A percentile compares a stretch with the other conserved stretches of the same genome.
Evolutionary conservation across 2,113 vertebrate genomes (phyloP).

Genomic region (Lutjanus erythropterus): DNA sequence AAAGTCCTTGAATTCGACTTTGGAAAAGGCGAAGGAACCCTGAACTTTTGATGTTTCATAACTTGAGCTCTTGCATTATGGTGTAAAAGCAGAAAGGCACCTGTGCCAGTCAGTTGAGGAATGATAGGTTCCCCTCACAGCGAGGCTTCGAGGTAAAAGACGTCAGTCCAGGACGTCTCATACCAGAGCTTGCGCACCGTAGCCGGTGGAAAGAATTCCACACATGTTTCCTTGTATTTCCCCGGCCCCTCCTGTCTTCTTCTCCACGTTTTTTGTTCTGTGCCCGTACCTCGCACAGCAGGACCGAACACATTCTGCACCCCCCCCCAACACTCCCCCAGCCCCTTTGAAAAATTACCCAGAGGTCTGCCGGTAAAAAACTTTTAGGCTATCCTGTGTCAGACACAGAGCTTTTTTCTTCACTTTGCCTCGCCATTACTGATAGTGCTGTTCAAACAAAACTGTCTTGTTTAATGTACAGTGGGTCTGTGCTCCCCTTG

Average conservation of each 20-base stretch:
- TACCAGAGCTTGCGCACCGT: conserved; percentile 45
- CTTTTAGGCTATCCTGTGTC: conserved; percentile 48
- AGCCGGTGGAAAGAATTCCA: conserved; percentile 78
- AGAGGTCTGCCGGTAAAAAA: conserved; percentile 51
- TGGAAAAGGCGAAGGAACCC: no score
- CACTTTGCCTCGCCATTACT: conserved; percentile 44
- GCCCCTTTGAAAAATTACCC: conserved; percentile 65
- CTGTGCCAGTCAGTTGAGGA: conserved; percentile 12
- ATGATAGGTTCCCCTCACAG: conserved; percentile 40
- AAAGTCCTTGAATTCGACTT: no score
- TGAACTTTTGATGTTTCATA: no score
- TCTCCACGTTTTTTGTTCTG: conserved; percentile 62
- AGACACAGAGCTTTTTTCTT: conserved; percentile 42
- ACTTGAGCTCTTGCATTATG: no score
- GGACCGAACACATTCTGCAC: conserved; percentile 59
- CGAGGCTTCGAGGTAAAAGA: conserved; percentile 52
- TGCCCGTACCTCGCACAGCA: conserved; percentile 71
- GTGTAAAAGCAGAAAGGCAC: no score
- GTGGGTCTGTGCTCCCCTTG: conserved; percentile 7
- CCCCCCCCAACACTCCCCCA: conserved; percentile 26
- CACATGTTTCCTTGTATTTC: conserved; percentile 74
- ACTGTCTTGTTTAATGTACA: conserved; percentile 43
- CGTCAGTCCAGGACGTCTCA: conserved; percentile 54
- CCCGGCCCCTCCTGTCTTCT: conserved; percentile 66
- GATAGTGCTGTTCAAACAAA: conserved; percentile 66